Base-by-base conservation (phyloP, 2,888 invertebrate species). In the Drosophila mercatorum region DNA sequence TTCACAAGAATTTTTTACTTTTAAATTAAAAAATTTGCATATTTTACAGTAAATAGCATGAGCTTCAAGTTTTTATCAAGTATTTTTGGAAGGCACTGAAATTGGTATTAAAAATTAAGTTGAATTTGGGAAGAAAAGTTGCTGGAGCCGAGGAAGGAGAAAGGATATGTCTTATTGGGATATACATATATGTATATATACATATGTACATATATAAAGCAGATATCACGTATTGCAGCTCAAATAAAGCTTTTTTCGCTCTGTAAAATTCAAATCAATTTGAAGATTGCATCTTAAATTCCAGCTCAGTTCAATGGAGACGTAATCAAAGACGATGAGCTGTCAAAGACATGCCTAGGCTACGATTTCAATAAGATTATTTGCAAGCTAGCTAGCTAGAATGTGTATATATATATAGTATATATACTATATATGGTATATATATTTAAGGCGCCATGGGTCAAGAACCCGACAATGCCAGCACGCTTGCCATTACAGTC, bases 381-480 rank as follows among this genome's bases (percentile, higher is more conserved):
- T 17, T 36, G 34, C 34, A 36, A 12, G 51, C 34, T 36, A 1
- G 17, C 17, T n/a, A n/a, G n/a, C n/a, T n/a, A n/a, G 36, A 38
- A 10, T 14, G 14, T 6, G 22, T 26, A 44, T 22, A 6, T 12
- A 22, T 22, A 22, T 6, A 8, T 5, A 5, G 31, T 47, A 28
- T 12, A 46, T 46, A n/a, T 14, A 34, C 12, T 52, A 14, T 52
- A 34, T 12, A 36, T 6, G 1, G 5, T 34, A 17, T 26, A 17
- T 26, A 8, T 28, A 55, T 46, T 46, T 52, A 11, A 41, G 28
- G 36, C 44, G 14, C 62, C 47, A 63, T 67, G 53, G 81, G 88
- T 82, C 89, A 83, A 83, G 74, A 71, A 34, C 51, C 51, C 51
- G 11, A 12, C 17, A 26, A 26, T 46, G 46, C 26, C 46, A 26